A percentile compares a stretch with the other conserved stretches of the same genome.
These are phyloP conservation scores for Stigmatopora argus DNA, from an alignment of 2,113 vertebrate genomes.

Conservation along the genomic window DNA sequence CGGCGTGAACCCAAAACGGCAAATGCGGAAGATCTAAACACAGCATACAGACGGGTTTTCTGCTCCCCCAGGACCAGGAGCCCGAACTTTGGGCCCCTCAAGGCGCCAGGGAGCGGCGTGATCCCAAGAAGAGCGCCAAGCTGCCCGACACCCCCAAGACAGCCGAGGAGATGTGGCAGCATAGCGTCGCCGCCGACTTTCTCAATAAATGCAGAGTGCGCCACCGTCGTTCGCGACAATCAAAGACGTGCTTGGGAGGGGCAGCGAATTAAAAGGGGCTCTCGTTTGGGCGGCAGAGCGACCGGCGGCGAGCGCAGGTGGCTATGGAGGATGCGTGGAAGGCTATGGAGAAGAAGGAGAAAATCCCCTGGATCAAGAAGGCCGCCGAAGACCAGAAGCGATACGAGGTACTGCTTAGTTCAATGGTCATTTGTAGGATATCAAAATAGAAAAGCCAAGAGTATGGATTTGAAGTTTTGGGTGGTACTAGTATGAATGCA, in stretches of 20 bases:
- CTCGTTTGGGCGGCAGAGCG: conserved; percentile 51
- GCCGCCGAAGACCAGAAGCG: conserved; percentile 79
- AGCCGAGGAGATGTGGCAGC: conserved; percentile 75
- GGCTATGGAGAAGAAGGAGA: conserved; percentile 79
- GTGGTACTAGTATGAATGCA: no score
- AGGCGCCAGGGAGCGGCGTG: conserved; percentile 53
- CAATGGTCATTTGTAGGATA: no score
- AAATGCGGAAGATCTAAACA: no score
- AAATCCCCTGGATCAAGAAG: conserved; percentile 79
- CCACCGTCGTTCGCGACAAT: not conserved
- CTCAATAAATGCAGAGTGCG: conserved; percentile 73
- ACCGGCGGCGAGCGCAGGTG: conserved; percentile 70
- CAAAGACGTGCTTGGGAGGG: no score
- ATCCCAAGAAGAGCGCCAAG: conserved; percentile 53
- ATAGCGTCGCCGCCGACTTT: conserved; percentile 74
- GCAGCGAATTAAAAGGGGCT: not conserved
- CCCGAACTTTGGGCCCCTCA: conserved; percentile 56
- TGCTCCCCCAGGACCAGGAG: conserved; percentile 49
- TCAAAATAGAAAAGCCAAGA: no score
- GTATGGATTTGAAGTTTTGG: no score
- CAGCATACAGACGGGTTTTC: not conserved
- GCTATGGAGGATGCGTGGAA: conserved; percentile 74
- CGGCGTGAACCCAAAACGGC: no score
- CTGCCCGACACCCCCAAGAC: conserved; percentile 75
- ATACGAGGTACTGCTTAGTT: conserved; percentile 74